Evolutionary conservation across 2,797 vertebrate species (phyloP).

Genomic region (Morus bassanus): DNA sequence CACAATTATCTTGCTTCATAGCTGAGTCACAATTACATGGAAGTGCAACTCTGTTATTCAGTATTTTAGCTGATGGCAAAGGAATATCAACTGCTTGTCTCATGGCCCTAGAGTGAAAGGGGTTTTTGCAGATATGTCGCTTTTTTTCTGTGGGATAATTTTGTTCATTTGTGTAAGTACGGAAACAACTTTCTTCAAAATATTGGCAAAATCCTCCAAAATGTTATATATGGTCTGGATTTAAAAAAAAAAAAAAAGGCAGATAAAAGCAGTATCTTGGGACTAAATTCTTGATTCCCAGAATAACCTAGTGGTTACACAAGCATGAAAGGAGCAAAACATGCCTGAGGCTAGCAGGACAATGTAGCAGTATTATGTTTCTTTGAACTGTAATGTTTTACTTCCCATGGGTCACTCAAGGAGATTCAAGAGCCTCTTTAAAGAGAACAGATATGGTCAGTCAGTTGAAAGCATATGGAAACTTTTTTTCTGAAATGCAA

Average conservation of each 20-base stretch:
- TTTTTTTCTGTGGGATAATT: not conserved
- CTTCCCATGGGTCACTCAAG: not conserved
- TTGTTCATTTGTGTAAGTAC: not conserved
- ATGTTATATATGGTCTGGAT: not conserved
- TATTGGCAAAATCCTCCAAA: not conserved
- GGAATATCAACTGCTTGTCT: not conserved
- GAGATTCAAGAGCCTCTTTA: not conserved
- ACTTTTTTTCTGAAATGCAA: not conserved
- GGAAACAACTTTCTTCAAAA: not conserved
- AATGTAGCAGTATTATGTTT: not conserved
- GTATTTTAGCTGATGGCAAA: not conserved
- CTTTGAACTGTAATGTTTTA: not conserved
- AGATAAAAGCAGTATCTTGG: not conserved
- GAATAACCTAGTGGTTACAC: not conserved
- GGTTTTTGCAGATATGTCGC: not conserved
- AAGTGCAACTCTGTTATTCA: not conserved
- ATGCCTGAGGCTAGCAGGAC: not conserved
- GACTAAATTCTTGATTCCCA: not conserved
- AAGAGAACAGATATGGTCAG: not conserved
- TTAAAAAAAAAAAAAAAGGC: not conserved
- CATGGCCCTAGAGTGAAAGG: not conserved
- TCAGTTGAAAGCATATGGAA: not conserved
- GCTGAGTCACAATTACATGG: not conserved
- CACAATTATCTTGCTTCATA: not conserved
- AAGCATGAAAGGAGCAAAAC: not conserved